Conservation (phyloP, 2,113 vertebrate genomes). For the Tachysurus vachellii region DNA sequence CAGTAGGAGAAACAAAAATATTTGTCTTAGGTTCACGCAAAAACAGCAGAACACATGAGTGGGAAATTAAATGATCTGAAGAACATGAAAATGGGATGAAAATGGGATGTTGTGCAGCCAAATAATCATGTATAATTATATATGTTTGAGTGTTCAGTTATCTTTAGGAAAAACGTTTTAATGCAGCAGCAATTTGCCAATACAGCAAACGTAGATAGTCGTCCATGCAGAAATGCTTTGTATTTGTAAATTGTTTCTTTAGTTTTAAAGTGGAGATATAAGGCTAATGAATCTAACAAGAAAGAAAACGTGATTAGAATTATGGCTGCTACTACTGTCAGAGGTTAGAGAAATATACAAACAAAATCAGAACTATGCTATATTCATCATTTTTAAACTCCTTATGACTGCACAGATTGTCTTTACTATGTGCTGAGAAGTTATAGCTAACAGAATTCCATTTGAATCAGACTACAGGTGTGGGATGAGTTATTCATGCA, state of each 20-base stretch:
- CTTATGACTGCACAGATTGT: too few relatives aligned
- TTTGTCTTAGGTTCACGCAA: neutral
- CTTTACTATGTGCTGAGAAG: neutral
- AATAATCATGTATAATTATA: neutral
- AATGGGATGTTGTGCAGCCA: neutral
- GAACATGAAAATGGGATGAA: neutral
- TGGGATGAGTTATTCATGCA: neutral
- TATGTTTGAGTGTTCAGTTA: neutral
- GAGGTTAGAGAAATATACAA: neutral
- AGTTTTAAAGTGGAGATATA: neutral
- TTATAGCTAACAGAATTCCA: neutral
- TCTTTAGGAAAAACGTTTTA: neutral
- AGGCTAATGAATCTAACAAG: neutral
- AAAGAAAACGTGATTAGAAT: neutral
- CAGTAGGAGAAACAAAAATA: constrained; percentile 68
- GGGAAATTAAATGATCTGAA: neutral
- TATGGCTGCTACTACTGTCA: neutral
- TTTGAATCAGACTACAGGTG: neutral
- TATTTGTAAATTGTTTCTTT: neutral
- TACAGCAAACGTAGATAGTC: neutral
- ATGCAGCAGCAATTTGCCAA: neutral
- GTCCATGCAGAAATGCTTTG: neutral
- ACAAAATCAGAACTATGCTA: neutral
- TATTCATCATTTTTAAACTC: neutral
- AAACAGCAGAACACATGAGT: too few relatives aligned